These are phyloP conservation scores for Adineta ricciae DNA, from an alignment of 2,888 invertebrate species.

Conservation along the genomic window DNA sequence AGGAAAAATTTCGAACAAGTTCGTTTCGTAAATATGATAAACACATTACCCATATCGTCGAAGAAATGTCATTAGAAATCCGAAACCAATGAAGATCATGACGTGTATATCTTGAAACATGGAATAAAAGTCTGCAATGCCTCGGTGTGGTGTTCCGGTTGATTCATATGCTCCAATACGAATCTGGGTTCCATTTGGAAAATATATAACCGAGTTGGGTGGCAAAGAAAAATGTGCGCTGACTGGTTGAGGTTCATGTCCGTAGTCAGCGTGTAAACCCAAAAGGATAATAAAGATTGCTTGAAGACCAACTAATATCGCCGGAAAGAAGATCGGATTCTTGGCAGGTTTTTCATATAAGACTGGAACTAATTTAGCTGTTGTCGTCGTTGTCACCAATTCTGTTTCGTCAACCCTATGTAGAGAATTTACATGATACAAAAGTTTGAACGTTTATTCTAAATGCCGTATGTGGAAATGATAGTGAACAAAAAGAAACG, in stretches of 20 bases:
- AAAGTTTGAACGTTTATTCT: no score
- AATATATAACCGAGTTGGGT: background rate
- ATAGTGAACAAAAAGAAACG: no score
- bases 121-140: conserved; percentile 37
- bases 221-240: background rate
- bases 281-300: background rate
- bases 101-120: conserved; percentile 67
- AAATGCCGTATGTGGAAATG: no score
- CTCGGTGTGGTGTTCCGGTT: background rate
- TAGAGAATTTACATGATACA: background rate
- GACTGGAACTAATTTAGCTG: background rate
- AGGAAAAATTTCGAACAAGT: background rate
- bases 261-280: background rate
- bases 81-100: conserved; percentile 92
- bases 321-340: background rate
- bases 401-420: background rate
- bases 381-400: background rate
- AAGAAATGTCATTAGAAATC: conserved; percentile 86
- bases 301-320: background rate
- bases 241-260: background rate
- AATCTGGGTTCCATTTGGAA: background rate
- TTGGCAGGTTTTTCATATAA: background rate
- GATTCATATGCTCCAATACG: background rate
- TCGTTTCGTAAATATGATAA: background rate
- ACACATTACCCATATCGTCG: conserved; percentile 62